Evolutionary conservation across 2,888 invertebrate species (phyloP).

Genomic region (Phasia obesa): DNA sequence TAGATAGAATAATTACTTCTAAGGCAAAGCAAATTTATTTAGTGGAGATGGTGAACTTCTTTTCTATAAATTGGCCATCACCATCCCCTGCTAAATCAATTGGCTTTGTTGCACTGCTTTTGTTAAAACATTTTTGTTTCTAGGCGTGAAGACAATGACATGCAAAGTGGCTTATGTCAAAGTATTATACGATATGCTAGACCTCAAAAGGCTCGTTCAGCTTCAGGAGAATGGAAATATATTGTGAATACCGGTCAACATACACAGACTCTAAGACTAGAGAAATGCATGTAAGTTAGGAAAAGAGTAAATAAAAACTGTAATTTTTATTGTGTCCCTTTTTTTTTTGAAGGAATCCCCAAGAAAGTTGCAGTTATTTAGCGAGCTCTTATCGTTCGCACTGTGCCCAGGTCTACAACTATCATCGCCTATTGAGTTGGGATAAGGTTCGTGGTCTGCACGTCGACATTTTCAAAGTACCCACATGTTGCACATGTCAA

Average conservation of each 20-base stretch:
- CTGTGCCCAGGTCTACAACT: constrained; percentile 92
- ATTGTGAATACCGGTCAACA: constrained; percentile 93
- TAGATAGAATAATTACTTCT: no score
- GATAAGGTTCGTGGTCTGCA: constrained; percentile 90
- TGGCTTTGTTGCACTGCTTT: no score
- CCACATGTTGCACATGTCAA: constrained; percentile 92
- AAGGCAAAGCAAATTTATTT: no score
- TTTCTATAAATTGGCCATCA: no score
- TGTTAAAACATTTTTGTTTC: background rate
- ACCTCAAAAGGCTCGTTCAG: constrained; percentile 91
- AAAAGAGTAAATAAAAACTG: background rate
- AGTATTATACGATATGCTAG: constrained; percentile 90
- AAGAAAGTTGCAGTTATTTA: constrained; percentile 89
- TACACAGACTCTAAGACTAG: constrained; percentile 90
- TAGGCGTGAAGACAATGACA: constrained; percentile 86
- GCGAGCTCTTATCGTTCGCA: constrained; percentile 91
- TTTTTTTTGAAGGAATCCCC: constrained; percentile 85
- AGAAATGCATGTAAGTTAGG: constrained; percentile 88
- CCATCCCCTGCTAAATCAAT: no score
- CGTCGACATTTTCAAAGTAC: constrained; percentile 93
- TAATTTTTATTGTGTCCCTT: background rate
- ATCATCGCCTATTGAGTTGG: constrained; percentile 91
- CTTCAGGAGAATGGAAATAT: constrained; percentile 92
- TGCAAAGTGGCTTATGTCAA: constrained; percentile 89
- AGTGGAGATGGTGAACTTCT: no score